phyloP scores from a whole-genome alignment of 2,888 invertebrate species.

The Morpho helenor region DNA sequence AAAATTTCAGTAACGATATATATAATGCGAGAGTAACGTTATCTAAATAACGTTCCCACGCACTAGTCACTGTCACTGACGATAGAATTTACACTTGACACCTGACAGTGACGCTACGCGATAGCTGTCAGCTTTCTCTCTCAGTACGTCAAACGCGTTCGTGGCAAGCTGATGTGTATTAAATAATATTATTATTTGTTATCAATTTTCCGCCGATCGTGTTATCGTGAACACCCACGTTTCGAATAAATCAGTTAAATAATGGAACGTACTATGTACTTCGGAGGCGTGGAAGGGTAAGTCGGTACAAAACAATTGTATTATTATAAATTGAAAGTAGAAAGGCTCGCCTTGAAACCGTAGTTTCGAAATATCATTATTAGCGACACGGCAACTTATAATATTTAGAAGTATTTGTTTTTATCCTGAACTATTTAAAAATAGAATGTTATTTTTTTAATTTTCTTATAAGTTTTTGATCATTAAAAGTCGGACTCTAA shows the following conservation, averaged over 20 bases:
- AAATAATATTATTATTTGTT: conserved; percentile 25
- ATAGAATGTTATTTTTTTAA: neutral
- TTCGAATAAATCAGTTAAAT: conserved; percentile 20
- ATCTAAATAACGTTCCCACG: too few species aligned
- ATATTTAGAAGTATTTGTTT: neutral
- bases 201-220: conserved; percentile 27
- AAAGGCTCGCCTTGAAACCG: conserved; percentile 65
- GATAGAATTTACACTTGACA: neutral
- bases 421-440: neutral
- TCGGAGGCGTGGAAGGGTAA: conserved; percentile 71
- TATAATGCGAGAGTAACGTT: neutral
- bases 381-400: conserved; percentile 4
- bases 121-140: conserved; percentile 1
- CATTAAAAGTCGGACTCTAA: too few species aligned
- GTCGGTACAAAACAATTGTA: conserved; percentile 29
- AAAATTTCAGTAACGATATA: too few species aligned
- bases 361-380: conserved; percentile 27
- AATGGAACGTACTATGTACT: conserved; percentile 46
- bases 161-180: conserved; percentile 32
- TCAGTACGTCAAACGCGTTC: conserved; percentile 35
- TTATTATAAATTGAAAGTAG: conserved; percentile 50
- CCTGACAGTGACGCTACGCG: neutral
- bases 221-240: conserved; percentile 30
- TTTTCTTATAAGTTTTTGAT: neutral
- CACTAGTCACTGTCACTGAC: conserved; percentile 4